phyloP scores from a whole-genome alignment of 2,888 invertebrate genomes.

The Drosophila neonasuta region DNA sequence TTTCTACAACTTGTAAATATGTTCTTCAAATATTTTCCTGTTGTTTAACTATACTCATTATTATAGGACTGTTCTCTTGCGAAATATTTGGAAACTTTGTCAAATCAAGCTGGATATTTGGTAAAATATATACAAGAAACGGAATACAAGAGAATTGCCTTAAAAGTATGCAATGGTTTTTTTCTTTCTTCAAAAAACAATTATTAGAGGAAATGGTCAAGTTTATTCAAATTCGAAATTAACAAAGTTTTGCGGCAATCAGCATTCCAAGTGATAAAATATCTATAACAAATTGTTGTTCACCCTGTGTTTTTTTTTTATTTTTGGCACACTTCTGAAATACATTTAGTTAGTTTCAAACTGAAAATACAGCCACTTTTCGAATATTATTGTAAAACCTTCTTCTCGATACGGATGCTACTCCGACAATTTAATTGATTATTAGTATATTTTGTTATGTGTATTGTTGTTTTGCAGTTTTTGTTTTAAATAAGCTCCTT shows the following conservation, averaged over 20 bases:
- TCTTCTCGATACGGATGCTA: slow-evolving; percentile 16
- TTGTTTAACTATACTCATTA: slow-evolving; percentile 37
- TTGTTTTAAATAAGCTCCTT: slow-evolving; percentile 70
- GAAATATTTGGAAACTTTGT: slow-evolving; percentile 13
- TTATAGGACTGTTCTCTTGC: slow-evolving; percentile 48
- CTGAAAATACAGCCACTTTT: slow-evolving; percentile 60
- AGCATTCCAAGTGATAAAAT: slow-evolving; percentile 17
- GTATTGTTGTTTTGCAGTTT: slow-evolving; percentile 42
- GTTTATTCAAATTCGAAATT: slow-evolving; percentile 5
- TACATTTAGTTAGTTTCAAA: slow-evolving; percentile 34
- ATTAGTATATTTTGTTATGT: slow-evolving; percentile 39
- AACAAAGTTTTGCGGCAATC: slow-evolving; percentile 16
- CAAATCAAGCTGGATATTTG: neutral
- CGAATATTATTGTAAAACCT: slow-evolving; percentile 36
- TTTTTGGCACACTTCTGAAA: slow-evolving; percentile 60
- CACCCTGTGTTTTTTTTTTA: slow-evolving; percentile 14
- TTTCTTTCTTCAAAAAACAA: neutral
- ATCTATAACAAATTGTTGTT: slow-evolving; percentile 21
- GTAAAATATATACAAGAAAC: slow-evolving; percentile 18
- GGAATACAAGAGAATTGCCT: slow-evolving; percentile 20
- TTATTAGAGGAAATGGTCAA: slow-evolving; percentile 3
- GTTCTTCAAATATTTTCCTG: slow-evolving; percentile 55
- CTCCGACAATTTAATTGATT: slow-evolving; percentile 22
- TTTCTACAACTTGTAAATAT: slow-evolving; percentile 79
- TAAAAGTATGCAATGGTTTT: slow-evolving; percentile 60